Conservation (phyloP, 2,113 vertebrate genomes). For the Argyrosomus japonicus region DNA sequence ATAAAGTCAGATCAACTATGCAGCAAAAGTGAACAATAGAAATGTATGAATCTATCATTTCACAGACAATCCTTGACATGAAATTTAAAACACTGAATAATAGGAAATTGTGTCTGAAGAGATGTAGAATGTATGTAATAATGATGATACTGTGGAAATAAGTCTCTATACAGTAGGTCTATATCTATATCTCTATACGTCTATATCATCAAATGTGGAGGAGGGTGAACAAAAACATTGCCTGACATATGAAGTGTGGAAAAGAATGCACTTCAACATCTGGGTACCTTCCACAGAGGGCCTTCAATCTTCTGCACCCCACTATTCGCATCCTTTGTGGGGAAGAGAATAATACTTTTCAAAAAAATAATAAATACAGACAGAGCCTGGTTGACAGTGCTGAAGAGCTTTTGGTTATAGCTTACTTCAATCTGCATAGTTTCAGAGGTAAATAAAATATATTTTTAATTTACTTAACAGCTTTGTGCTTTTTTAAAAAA, state of each 20-base stretch:
- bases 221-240: constrained; percentile 16
- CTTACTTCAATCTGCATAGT: background rate
- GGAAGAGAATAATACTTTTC: background rate
- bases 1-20: background rate
- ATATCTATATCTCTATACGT: background rate
- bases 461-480: constrained; percentile 9
- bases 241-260: constrained; percentile 18
- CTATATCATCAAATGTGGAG: background rate
- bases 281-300: constrained; percentile 91
- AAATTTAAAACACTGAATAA: background rate
- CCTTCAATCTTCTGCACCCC: constrained; percentile 88
- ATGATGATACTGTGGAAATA: background rate
- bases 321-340: constrained; percentile 80
- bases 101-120: background rate
- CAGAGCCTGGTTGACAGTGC: background rate
- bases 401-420: background rate
- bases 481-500: background rate
- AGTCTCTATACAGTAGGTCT: too few species aligned
- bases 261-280: constrained; percentile 42
- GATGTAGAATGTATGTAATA: background rate
- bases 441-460: background rate
- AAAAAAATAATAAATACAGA: constrained; percentile 25
- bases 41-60: background rate
- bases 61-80: background rate
- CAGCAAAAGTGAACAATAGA: background rate